Evolutionary conservation across 2,797 vertebrate species (phyloP).

Genomic region (Schizothorax lantsangensis): DNA sequence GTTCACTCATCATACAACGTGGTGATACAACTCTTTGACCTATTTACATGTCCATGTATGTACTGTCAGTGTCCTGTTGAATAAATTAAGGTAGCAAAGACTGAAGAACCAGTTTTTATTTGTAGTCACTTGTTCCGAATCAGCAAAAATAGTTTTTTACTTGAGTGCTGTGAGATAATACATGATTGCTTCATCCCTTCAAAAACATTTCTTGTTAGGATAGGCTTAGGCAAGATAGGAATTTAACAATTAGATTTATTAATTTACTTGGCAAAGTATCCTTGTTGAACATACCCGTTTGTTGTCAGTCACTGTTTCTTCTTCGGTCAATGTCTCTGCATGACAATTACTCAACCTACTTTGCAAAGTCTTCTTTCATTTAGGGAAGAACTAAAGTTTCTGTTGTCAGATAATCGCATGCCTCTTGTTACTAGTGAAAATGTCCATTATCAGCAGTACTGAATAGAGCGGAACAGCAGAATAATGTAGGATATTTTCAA

Average conservation of each 20-base stretch:
- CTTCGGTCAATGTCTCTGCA: neutral
- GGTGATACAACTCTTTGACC: neutral
- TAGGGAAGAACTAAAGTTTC: slow-evolving; percentile 6
- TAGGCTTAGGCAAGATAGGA: neutral
- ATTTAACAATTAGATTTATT: neutral
- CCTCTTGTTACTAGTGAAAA: neutral
- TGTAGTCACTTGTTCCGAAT: neutral
- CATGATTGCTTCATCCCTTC: neutral
- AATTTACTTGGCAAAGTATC: neutral
- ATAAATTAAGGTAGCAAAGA: neutral
- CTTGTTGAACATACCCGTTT: neutral
- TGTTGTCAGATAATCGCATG: neutral
- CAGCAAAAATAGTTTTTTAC: neutral
- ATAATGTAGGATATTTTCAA: neutral
- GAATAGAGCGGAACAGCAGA: neutral
- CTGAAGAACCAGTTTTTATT: neutral
- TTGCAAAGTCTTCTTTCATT: neutral
- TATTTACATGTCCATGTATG: neutral
- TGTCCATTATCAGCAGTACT: neutral
- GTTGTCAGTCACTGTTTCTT: neutral
- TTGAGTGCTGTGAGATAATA: neutral
- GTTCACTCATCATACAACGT: neutral
- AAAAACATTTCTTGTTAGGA: neutral
- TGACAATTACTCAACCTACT: neutral
- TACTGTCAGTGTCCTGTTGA: neutral